Evolutionary conservation across 2,113 vertebrate species (phyloP).

Genomic region (Pseudorectes ferrugineus): DNA sequence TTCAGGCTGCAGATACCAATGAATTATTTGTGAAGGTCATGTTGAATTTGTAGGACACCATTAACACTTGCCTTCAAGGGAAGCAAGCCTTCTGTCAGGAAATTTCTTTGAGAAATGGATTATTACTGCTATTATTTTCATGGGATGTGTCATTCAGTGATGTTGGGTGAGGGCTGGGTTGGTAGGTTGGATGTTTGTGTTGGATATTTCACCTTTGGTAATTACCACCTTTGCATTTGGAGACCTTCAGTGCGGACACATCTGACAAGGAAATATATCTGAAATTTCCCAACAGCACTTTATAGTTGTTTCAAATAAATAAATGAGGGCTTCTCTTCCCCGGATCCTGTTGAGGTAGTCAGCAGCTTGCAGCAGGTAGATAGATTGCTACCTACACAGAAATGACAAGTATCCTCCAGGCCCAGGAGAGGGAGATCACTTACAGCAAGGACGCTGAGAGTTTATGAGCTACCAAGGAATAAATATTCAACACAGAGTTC

Average conservation of each 20-base stretch:
- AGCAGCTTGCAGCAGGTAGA: neutral
- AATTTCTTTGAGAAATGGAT: constrained; percentile 15
- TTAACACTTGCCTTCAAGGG: neutral
- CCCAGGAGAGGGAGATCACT: neutral
- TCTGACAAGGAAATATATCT: neutral
- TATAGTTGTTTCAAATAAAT: constrained; percentile 1
- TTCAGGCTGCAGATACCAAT: neutral
- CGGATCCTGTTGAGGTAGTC: neutral
- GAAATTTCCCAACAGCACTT: neutral
- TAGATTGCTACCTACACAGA: constrained; percentile 16
- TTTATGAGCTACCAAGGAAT: constrained; percentile 39
- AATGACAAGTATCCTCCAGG: constrained; percentile 5
- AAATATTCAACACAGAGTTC: neutral
- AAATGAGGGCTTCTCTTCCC: constrained; percentile 20
- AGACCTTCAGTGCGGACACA: neutral
- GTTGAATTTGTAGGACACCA: neutral
- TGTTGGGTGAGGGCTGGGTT: neutral
- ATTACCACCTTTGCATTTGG: neutral
- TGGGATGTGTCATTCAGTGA: neutral
- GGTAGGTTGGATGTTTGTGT: neutral
- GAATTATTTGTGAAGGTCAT: constrained; percentile 24
- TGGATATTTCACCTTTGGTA: constrained; percentile 12
- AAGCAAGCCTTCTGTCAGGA: neutral
- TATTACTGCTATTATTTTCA: neutral
- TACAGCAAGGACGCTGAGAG: neutral